These are phyloP conservation scores for Spinibarbus caldwelli DNA, from an alignment of 2,797 vertebrate species.

Conservation along the genomic window DNA sequence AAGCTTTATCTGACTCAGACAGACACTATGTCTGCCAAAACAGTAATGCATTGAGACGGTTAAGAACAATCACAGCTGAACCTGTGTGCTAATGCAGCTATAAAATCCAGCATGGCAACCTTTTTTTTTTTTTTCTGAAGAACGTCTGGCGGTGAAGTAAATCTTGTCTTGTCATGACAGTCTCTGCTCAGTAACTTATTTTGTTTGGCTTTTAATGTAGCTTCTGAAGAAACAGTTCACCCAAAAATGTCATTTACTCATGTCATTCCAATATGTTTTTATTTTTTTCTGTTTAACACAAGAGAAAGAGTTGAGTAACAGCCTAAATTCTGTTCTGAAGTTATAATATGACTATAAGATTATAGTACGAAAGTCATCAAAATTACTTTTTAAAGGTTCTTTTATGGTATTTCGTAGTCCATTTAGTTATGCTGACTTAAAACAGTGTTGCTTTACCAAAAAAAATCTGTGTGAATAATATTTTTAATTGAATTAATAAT, in stretches of 20 bases:
- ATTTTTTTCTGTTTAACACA: not conserved
- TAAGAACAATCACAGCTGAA: slow-evolving; percentile 27
- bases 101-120: not conserved
- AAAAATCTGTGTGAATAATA: too few relatives aligned
- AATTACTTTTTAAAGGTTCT: not conserved
- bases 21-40: slow-evolving; percentile 31
- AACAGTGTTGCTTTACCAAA: too few relatives aligned
- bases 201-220: not conserved
- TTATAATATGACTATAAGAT: not conserved
- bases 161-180: slow-evolving; percentile 2
- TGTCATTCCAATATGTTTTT: too few relatives aligned
- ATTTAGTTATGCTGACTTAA: too few relatives aligned
- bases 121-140: too few relatives aligned
- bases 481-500: not conserved
- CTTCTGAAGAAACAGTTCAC: not conserved
- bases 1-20: slow-evolving; percentile 37
- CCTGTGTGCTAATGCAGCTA: slow-evolving; percentile 7
- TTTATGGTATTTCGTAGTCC: too few relatives aligned
- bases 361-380: not conserved
- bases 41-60: not conserved
- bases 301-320: not conserved
- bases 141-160: not conserved
- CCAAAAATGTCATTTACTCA: not conserved
- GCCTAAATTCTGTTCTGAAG: not conserved
- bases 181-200: not conserved